Conservation (phyloP, 2,797 vertebrate genomes). For the Poliocrania exsul region DNA sequence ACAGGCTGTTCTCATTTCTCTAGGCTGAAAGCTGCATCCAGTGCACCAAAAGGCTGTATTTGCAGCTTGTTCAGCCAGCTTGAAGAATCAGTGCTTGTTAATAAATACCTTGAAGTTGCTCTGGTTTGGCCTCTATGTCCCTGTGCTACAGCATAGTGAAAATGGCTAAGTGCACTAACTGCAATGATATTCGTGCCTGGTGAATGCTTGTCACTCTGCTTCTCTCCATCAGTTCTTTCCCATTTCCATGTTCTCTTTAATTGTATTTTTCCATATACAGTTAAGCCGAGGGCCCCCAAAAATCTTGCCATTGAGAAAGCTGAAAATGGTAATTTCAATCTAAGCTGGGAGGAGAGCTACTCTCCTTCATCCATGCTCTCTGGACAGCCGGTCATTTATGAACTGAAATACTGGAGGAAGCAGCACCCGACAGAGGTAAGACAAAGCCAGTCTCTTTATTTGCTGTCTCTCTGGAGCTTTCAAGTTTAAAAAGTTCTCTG, state of each 20-base stretch:
- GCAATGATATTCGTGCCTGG: neutral
- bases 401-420: conserved; percentile 68
- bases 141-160: neutral
- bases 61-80: neutral
- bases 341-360: conserved; percentile 71
- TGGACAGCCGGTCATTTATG: conserved; percentile 1
- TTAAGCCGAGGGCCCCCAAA: conserved; percentile 70
- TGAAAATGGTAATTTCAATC: conserved; percentile 23
- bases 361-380: neutral
- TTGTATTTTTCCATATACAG: conserved; percentile 49
- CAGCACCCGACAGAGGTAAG: conserved; percentile 44
- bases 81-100: neutral
- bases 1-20: neutral
- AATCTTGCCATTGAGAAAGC: conserved; percentile 31
- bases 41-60: neutral
- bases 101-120: neutral
- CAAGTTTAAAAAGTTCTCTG: neutral
- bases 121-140: neutral
- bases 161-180: neutral
- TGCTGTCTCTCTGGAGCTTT: neutral
- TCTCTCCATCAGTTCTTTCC: neutral
- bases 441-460: neutral
- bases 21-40: neutral
- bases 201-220: neutral
- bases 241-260: neutral